Percentiles rank a stretch among this genome's conserved stretches.
phyloP scores from a whole-genome alignment of 2,113 vertebrate species.

The Orycteropus afer region DNA sequence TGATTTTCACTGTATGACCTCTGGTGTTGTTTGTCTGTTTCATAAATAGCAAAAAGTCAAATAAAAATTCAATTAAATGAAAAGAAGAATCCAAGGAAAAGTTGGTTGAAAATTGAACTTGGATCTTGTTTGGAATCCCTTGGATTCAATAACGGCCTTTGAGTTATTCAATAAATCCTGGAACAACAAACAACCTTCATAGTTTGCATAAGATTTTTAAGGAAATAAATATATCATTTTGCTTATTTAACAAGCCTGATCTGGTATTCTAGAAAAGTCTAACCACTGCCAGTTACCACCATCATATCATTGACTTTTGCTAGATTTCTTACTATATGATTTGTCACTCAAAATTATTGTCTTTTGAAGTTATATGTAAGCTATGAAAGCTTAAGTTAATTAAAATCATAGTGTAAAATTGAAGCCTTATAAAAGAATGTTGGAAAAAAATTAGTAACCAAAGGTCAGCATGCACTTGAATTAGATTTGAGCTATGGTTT shows the following conservation, averaged over 20 bases:
- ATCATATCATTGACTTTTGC: background rate
- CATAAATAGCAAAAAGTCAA: conserved; percentile 37
- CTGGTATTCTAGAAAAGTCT: background rate
- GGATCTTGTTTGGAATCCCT: background rate
- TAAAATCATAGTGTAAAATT: background rate
- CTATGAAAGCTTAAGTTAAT: background rate
- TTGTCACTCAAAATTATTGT: background rate
- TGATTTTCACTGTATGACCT: background rate
- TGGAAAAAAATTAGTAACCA: background rate
- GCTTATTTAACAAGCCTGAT: background rate
- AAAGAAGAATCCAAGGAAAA: background rate
- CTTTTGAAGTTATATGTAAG: background rate
- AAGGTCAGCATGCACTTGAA: background rate
- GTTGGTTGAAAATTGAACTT: conserved; percentile 2
- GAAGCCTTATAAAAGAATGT: background rate
- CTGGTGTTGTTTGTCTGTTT: conserved; percentile 35
- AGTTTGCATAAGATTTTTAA: background rate
- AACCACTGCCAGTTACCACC: background rate
- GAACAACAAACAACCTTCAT: background rate
- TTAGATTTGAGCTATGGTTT: background rate
- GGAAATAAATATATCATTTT: conserved; percentile 10
- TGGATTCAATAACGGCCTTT: background rate
- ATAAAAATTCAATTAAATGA: background rate
- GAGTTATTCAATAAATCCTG: background rate
- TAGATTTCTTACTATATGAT: background rate